Base-by-base conservation (phyloP, 2,888 invertebrate species). In the Siphlonurus alternatus region DNA sequence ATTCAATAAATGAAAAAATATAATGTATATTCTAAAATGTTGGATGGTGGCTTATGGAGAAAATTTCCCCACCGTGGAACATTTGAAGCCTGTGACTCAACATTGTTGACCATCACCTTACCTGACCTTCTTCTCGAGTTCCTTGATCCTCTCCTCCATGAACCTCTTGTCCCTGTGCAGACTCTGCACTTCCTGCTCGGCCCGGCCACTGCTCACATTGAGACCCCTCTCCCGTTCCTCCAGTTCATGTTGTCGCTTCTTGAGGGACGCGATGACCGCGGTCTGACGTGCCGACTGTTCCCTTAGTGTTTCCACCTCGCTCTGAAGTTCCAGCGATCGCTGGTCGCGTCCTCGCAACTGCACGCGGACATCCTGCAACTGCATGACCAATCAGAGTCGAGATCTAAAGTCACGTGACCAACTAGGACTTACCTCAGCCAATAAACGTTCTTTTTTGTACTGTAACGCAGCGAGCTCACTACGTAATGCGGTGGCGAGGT, bases 401-500 rank as follows among this genome's bases (percentile, higher is more conserved):
- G 15, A 38, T 38, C 5, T 38, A 38, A 38, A 38, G 5, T n/a
- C n/a, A n/a, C n/a, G n/a, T n/a, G n/a, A n/a, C n/a, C n/a, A n/a
- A n/a, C n/a, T n/a, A n/a, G 51, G 20, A 66, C 68, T 80, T 75
- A 90, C 86, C 80, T 92, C 91, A 62, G 83, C 81, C 67, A 84
- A 78, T 23, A 92, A 79, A 66, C 89, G 85, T 73, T 92, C 91
- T 66, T 88, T 80, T 76, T 91, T 91, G 74, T 89, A 92, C 72
- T 89, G 89, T 61, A 90, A 77, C 1, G 85, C 91, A 20, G 92
- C 92, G 69, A 92, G 76, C 75, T 92, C 92, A 75, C 91, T 91
- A 69, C 89, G 82, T 66, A 92, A 77, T 10, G 86, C 80, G 53
- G 89, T 89, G 25, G 87, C 81, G 69, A 88, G 76, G 74, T 90